These are phyloP conservation scores for Zoanthus sociatus DNA, from an alignment of 92 coral and sea anemone species.

Conservation along the genomic window DNA sequence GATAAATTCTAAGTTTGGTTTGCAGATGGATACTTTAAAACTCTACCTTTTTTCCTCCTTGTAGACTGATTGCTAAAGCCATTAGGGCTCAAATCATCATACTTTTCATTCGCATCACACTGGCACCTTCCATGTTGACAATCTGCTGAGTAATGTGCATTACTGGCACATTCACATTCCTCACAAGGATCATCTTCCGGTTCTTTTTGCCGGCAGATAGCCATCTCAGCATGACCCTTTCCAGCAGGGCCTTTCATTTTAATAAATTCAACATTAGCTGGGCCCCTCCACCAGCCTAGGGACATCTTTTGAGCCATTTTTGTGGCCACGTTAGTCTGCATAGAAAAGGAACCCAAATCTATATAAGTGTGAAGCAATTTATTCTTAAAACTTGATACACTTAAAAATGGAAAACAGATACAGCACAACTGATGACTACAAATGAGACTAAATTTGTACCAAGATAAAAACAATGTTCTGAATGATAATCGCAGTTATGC, in stretches of 20 bases:
- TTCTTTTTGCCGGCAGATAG: constrained; percentile 73
- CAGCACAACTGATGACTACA: too few relatives aligned
- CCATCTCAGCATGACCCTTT: constrained; percentile 94
- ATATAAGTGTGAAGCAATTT: neutral
- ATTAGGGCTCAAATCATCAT: neutral
- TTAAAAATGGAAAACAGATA: too few relatives aligned
- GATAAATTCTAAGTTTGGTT: too few relatives aligned
- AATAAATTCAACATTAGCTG: constrained; percentile 82
- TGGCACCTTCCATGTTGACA: constrained; percentile 10
- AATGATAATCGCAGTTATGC: too few relatives aligned
- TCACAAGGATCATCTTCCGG: constrained; percentile 38
- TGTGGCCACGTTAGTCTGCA: constrained; percentile 86
- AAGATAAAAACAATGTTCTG: too few relatives aligned
- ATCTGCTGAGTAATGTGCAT: neutral
- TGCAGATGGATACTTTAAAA: too few relatives aligned
- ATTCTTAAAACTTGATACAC: neutral
- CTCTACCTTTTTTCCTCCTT: constrained; percentile 33
- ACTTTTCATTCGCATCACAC: constrained; percentile 22
- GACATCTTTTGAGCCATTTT: constrained; percentile 90
- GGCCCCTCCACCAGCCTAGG: constrained; percentile 93
- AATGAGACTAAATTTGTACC: too few relatives aligned
- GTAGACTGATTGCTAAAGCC: constrained; percentile 17
- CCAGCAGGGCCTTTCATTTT: constrained; percentile 94
- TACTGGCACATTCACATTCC: constrained; percentile 16
- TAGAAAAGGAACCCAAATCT: neutral